These are phyloP conservation scores for Myathropa florea DNA, from an alignment of 2,888 invertebrate genomes.

Conservation along the genomic window DNA sequence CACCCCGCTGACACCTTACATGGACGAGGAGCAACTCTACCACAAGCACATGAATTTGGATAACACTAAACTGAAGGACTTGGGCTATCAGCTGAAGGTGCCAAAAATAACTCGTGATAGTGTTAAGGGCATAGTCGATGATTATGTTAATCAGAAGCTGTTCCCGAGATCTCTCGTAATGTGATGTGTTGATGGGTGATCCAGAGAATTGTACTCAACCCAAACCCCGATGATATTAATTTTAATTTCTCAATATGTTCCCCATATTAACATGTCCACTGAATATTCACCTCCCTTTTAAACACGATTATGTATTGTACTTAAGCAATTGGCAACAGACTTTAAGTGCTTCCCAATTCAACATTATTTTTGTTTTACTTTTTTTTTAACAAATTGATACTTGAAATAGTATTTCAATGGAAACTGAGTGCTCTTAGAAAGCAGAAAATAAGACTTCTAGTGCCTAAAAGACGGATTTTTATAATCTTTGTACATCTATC, in stretches of 20 bases:
- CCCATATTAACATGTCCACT: neutral
- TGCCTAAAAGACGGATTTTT: slow-evolving; percentile 46
- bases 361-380: neutral
- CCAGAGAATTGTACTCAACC: neutral
- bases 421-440: slow-evolving; percentile 46
- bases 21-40: slow-evolving; percentile 90
- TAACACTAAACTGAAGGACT: slow-evolving; percentile 84
- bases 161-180: slow-evolving; percentile 88
- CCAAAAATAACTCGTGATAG: slow-evolving; percentile 84
- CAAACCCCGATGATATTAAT: neutral
- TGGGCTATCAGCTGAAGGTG: slow-evolving; percentile 84
- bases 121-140: slow-evolving; percentile 88
- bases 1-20: slow-evolving; percentile 93
- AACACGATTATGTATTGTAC: neutral
- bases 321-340: slow-evolving; percentile 2
- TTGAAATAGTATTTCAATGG: slow-evolving; percentile 4
- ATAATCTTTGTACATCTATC: slow-evolving; percentile 21
- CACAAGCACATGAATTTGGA: slow-evolving; percentile 90
- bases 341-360: slow-evolving; percentile 32
- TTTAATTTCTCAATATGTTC: neutral
- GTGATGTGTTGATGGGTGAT: slow-evolving; percentile 77
- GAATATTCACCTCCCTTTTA: neutral
- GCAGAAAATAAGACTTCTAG: slow-evolving; percentile 34
- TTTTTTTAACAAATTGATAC: neutral
- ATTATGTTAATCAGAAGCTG: slow-evolving; percentile 90